These are phyloP conservation scores for Nomada hirtipes DNA, from an alignment of 2,888 invertebrate genomes.

Conservation along the genomic window DNA sequence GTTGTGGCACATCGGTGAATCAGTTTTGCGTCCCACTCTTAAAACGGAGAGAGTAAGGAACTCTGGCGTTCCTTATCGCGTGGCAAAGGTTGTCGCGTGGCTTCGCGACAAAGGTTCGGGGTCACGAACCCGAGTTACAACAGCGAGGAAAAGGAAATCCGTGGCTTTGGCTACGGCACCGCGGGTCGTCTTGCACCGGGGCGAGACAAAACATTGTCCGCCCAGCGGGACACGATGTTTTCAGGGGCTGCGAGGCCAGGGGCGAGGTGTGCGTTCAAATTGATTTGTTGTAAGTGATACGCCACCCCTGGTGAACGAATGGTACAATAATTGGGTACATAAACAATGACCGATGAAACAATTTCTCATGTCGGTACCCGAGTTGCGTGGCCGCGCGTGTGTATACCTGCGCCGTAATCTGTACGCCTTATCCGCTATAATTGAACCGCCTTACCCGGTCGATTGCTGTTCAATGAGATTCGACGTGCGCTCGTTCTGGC, in stretches of 20 bases:
- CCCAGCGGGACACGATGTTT: constrained; percentile 69
- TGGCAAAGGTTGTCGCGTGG: constrained; percentile 45
- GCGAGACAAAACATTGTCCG: constrained; percentile 70
- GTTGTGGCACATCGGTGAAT: too few species aligned
- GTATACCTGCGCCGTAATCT: constrained; percentile 35
- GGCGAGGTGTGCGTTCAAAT: constrained; percentile 65
- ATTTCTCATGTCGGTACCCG: constrained; percentile 62
- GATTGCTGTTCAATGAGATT: constrained; percentile 27
- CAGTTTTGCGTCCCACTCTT: too few species aligned
- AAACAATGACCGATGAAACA: constrained; percentile 71
- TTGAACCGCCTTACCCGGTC: constrained; percentile 48
- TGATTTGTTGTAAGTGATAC: constrained; percentile 73
- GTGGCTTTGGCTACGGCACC: constrained; percentile 21
- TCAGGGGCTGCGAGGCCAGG: constrained; percentile 48
- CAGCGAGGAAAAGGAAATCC: constrained; percentile 53
- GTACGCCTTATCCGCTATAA: constrained; percentile 52
- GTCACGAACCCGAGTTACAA: constrained; percentile 52
- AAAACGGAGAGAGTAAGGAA: too few species aligned
- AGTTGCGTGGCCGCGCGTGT: not conserved
- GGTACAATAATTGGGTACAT: constrained; percentile 72
- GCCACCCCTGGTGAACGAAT: constrained; percentile 70
- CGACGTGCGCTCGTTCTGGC: constrained; percentile 13
- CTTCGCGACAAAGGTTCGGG: constrained; percentile 43
- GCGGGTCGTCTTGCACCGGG: constrained; percentile 58
- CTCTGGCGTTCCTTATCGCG: not conserved